phyloP scores from a whole-genome alignment of 2,113 vertebrate genomes.

The Macaca nemestrina region DNA sequence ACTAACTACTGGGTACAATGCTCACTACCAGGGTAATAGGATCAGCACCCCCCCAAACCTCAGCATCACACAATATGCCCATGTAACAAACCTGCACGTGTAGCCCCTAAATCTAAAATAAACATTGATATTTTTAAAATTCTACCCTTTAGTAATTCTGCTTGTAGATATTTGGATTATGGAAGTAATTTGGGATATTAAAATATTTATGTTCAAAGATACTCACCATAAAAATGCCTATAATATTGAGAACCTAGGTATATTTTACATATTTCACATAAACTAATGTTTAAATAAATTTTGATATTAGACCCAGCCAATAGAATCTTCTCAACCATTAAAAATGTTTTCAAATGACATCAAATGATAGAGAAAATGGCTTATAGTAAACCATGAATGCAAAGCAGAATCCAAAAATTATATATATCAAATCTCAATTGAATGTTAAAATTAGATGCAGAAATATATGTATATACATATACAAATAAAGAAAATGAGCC shows the following conservation, averaged over 20 bases:
- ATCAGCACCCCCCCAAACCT: too few relatives aligned
- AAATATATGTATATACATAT: not conserved
- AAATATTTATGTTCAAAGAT: not conserved
- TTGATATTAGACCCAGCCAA: not conserved
- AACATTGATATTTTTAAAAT: too few relatives aligned
- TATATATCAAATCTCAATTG: not conserved
- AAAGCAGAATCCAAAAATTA: conserved; percentile 24
- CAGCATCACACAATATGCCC: too few relatives aligned
- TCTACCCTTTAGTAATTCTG: not conserved
- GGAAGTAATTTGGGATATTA: conserved; percentile 9
- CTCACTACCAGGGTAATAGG: too few relatives aligned
- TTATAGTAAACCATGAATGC: not conserved
- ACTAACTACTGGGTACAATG: too few relatives aligned
- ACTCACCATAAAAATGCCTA: not conserved
- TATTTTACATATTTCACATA: not conserved
- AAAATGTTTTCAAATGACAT: conserved; percentile 12
- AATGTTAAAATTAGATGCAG: conserved; percentile 24
- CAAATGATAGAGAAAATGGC: not conserved
- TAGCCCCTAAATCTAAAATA: too few relatives aligned
- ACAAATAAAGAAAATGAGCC: conserved; percentile 23
- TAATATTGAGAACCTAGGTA: not conserved
- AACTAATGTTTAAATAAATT: conserved; percentile 18
- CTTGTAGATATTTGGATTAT: not conserved
- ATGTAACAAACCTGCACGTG: too few relatives aligned
- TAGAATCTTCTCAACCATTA: conserved; percentile 11